Conservation (phyloP, 2,888 invertebrate genomes). For the Stegana nigrithorax region DNA sequence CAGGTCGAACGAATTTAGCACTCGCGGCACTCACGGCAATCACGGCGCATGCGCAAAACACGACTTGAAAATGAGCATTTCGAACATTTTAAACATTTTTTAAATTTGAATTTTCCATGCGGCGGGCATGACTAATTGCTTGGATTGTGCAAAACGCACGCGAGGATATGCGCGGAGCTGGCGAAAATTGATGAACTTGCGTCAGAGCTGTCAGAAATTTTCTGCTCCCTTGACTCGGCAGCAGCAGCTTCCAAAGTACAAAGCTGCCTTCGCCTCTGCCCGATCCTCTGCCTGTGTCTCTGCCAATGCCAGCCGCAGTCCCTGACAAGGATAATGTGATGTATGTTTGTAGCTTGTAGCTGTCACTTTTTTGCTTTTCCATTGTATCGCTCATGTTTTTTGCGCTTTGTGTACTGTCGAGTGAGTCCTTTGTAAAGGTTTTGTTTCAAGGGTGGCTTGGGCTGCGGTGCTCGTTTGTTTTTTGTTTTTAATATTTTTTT, state of each 20-base stretch:
- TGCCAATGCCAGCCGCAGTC: too few species aligned
- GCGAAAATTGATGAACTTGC: constrained; percentile 54
- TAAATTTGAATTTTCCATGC: constrained; percentile 38
- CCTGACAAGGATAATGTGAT: too few species aligned
- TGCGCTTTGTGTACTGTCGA: too few species aligned
- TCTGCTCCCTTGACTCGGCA: not conserved
- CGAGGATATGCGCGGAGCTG: constrained; percentile 2
- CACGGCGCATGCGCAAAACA: not conserved
- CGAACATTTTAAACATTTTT: constrained; percentile 23
- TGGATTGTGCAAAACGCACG: constrained; percentile 38
- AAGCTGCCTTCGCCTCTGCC: not conserved
- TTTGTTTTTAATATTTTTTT: too few species aligned
- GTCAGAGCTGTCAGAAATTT: constrained; percentile 42
- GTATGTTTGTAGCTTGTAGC: not conserved
- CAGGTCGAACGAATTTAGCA: constrained; percentile 36
- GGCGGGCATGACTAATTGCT: constrained; percentile 51
- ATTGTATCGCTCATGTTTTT: too few species aligned
- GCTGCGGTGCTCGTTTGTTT: too few species aligned
- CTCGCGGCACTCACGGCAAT: not conserved
- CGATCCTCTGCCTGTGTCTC: not conserved
- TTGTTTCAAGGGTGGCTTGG: constrained; percentile 34
- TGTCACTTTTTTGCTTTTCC: constrained; percentile 16
- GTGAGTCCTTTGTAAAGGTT: too few species aligned
- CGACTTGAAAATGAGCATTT: constrained; percentile 19
- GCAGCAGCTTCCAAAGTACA: too few species aligned